Base-by-base conservation (phyloP, 1,140 invertebrate species). In the Myzus persicae region DNA sequence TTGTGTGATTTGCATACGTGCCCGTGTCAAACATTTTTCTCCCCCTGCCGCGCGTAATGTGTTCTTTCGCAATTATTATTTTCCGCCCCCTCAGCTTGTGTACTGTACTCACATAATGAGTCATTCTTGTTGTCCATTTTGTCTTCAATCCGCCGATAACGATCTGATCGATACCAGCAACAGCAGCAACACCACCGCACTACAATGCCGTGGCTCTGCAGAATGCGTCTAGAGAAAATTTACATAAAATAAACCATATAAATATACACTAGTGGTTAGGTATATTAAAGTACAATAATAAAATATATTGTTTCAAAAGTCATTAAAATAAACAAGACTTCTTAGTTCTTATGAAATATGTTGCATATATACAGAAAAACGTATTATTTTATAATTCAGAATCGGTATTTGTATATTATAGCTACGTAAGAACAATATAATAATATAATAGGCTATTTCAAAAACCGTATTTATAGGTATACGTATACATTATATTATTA, bases 1-100 rank as follows among this genome's bases (percentile, higher is more conserved):
- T 93, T 51, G 91, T 51, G 91, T 93, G 91, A 93, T 93, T 93
- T 93, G 91, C 91, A 93, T 93, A 93, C 91, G 91, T 93, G 91
- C 91, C 38, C 81, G 91, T 82, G 91, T 93, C 91, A 93, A 93
- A 93, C 91, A 93, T 93, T 93, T 92, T 84, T 38, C 91, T 84
- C 91, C 81, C 90, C 91, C 36, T 54, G 90, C n/a, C 42, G 14
- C 44, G 91, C 54, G 51, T 90, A 90, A 90, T 90, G 51, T 90
- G 89, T 82, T 93, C 76, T 84, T 84, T 93, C 76, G 91, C 91
- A 93, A 93, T 93, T 93, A 93, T 90, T 93, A 85, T 93, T 84
- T 84, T 84, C 46, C 81, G 11, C 91, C 91, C 90, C 91, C 91
- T 93, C 89, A 42, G 38, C 54, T 67, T 24, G 9, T 67, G 42